Evolutionary conservation across 2,113 vertebrate genomes (phyloP), one percentile per base, ranked within the genome.

Genomic region (Isichthys henryi): DNA sequence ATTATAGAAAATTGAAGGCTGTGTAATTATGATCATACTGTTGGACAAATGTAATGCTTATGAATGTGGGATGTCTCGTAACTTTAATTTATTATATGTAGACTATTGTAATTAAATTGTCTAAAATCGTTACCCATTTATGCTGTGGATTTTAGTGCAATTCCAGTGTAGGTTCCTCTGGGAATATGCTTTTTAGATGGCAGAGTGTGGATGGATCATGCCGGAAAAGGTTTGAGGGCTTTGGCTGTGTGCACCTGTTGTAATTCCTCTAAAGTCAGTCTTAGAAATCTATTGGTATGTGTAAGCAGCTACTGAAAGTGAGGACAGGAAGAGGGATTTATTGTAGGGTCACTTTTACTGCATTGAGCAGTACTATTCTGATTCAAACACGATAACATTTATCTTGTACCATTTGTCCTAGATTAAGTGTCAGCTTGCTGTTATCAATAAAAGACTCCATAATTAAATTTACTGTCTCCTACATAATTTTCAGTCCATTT

Each of bases 261-360:
- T 56, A 84, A 84, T 23, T 46, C 8, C 39, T 84, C 45, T 48
- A 66, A 88, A 19, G 8, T 23, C 77, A 39, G 77, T 45, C 39
- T 46, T 84, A 56, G 80, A 62, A 46, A 50, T 39, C 13, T 50
- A 19, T 53, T 46, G 49, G 53, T 82, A 87, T 39, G 82, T 27
- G 82, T 31, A 6, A 15, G 58, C 49, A 49, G 52, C 35, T 52
- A 88, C n/a, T 49, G n/a, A 80, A 43, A 90, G 43, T 52, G 89
- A 58, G n/a, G 31, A 52, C 11, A 46, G 23, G 46, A 45, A 52
- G 87, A 21, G 58, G 3, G 83, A 53, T 74, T 90, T 92, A 91
- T 92, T 93, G 92, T 92, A 90, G 88, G 90, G 86, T 89, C 89
- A 87, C 87, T 66, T 23, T 43, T 89, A 91, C 87, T 21, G 89